Evolutionary conservation across 2,113 vertebrate genomes (phyloP).

Genomic region (Promerops cafer): DNA sequence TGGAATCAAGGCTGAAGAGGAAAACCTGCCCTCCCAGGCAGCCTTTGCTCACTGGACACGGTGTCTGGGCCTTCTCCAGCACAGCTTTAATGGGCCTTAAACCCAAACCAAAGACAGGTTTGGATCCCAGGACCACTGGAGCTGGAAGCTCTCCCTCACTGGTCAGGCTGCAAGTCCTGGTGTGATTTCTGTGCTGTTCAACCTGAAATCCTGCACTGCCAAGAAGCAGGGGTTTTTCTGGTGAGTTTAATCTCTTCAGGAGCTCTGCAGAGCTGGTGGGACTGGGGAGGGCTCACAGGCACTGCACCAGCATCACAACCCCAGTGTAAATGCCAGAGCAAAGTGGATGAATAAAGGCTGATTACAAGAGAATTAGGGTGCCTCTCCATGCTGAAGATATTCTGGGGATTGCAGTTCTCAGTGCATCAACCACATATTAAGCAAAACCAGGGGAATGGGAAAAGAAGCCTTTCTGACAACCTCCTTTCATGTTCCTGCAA

Average conservation of each 20-base stretch:
- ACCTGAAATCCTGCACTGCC: neutral
- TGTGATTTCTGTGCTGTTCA: neutral
- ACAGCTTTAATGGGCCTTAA: neutral
- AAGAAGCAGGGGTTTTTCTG: neutral
- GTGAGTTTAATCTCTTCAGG: neutral
- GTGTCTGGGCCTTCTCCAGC: neutral
- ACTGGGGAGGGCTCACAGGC: neutral
- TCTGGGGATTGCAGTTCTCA: neutral
- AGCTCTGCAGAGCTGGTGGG: neutral
- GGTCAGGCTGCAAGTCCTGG: neutral
- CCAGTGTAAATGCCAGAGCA: neutral
- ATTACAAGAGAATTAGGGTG: neutral
- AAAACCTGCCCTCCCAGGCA: neutral
- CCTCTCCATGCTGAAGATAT: neutral
- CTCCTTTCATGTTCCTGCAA: neutral
- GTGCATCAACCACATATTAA: neutral
- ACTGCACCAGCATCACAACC: neutral
- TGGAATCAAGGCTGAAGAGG: neutral
- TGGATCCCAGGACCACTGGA: neutral
- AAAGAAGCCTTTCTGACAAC: neutral
- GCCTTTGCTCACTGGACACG: neutral
- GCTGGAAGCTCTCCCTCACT: neutral
- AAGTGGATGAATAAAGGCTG: neutral
- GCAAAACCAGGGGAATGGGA: neutral
- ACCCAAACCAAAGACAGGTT: neutral